phyloP scores from a whole-genome alignment of 1,140 invertebrate species.

The Leucophenga varia region DNA sequence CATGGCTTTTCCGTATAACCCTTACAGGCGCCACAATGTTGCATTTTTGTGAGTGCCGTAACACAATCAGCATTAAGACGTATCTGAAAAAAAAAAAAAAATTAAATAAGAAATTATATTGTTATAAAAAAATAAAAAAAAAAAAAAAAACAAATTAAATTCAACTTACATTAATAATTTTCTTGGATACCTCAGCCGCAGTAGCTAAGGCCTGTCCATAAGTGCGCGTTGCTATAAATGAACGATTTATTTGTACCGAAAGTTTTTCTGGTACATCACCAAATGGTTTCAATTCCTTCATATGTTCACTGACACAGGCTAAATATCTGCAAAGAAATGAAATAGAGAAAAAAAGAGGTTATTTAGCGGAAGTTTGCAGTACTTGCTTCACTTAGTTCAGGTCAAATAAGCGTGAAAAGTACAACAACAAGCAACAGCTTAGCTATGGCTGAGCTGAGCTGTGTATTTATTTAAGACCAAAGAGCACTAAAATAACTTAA shows the following conservation, averaged over 20 bases:
- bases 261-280: slow-evolving; percentile 91
- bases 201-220: slow-evolving; percentile 86
- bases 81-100: slow-evolving; percentile 41
- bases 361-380: background rate
- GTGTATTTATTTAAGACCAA: no score
- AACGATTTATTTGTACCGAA: slow-evolving; percentile 82
- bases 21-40: slow-evolving; percentile 81
- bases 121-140: no score
- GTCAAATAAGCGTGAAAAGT: no score
- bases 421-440: no score
- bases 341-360: slow-evolving; percentile 1
- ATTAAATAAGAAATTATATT: no score
- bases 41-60: slow-evolving; percentile 78
- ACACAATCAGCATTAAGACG: slow-evolving; percentile 70
- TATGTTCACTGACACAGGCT: slow-evolving; percentile 83
- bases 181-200: slow-evolving; percentile 80
- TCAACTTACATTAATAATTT: slow-evolving; percentile 74
- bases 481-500: no score
- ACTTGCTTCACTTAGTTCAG: no score
- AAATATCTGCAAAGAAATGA: slow-evolving; percentile 64
- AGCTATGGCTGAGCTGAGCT: no score
- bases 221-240: slow-evolving; percentile 91
- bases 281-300: slow-evolving; percentile 91
- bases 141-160: background rate
- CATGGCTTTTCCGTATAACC: slow-evolving; percentile 74